Evolutionary conservation across 2,113 vertebrate species (phyloP).

Genomic region (Carettochelys insculpta): DNA sequence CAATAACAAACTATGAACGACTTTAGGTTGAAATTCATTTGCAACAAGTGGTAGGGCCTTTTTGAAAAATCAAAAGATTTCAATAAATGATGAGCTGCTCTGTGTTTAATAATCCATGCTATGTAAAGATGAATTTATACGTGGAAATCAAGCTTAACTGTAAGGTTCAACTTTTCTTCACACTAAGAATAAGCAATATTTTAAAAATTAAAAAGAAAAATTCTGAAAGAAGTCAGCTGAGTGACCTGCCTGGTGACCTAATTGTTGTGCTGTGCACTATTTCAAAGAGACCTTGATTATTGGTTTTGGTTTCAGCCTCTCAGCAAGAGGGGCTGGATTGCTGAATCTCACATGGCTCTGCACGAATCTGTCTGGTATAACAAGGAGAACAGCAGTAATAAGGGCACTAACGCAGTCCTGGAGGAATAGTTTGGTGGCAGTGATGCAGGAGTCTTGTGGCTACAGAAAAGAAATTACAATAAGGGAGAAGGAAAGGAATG

Average conservation of each 20-base stretch:
- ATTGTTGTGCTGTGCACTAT: background rate
- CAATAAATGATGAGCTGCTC: background rate
- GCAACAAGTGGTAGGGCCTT: background rate
- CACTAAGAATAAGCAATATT: background rate
- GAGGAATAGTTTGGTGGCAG: background rate
- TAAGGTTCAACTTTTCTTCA: background rate
- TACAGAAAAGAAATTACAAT: rapidly evolving
- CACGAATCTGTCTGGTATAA: background rate
- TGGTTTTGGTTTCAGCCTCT: background rate
- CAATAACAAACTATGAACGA: background rate
- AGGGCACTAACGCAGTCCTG: background rate
- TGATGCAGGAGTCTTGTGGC: background rate
- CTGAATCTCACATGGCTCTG: background rate
- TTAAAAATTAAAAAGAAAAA: background rate
- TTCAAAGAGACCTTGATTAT: background rate
- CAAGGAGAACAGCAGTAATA: background rate
- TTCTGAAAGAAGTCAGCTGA: background rate
- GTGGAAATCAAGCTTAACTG: background rate
- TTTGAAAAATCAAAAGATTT: background rate
- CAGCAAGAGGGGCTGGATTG: background rate
- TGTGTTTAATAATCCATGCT: background rate
- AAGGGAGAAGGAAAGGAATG: background rate
- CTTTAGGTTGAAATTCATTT: background rate
- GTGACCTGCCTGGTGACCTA: background rate
- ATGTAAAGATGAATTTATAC: background rate